Evolutionary conservation across 2,888 invertebrate species (phyloP), one percentile per base, ranked within the genome.

Genomic region (Dyspetes luteomarginatus): DNA sequence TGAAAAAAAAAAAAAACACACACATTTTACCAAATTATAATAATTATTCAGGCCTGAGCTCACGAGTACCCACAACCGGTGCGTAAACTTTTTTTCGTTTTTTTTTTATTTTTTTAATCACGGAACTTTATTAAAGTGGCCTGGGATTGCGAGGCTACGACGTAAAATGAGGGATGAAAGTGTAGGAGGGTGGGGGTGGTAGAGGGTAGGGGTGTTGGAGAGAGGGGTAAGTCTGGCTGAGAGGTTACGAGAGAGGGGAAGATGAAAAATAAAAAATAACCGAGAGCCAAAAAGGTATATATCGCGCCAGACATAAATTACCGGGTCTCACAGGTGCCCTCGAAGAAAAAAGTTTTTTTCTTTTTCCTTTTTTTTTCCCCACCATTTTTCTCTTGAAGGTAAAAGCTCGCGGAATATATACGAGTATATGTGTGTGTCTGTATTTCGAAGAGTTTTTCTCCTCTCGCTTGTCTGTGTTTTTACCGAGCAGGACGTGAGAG

Each of bases 271-370:
- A 75, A 58, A 43, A 67, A 67, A 67, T 28, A 41, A 56, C 9
- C 52, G 55, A 48, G 82, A 74, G 75, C 30, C 41, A 43, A 52
- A 45, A 82, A 62, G 65, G 73, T 67, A 50, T 48, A 41, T 56
- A 52, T 67, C 55, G 15, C 55, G 60, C 65, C 71, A 75, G 58
- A 80, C 75, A 75, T 80, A 75, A 80, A 80, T 80, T 80, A 80
- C 65, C 60, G 71, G 75, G 75, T 75, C 79, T 80, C 79, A 69
- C 79, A 69, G 79, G 79, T 79, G 69, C 79, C 67, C 75, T 80
- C 75, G 79, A 28, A 43, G 75, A 80, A 80, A 30, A 73, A 73
- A 74, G 52, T 78, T 64, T 80, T 69, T 79, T 69, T 45, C 15
- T 17, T 41, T 41, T 36, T 30, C 55, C 43, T 9, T 77, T 58